A percentile compares a stretch with the other conserved stretches of the same genome.
Evolutionary conservation across 1,140 invertebrate genomes (phyloP).

Genomic region (Cephus cinctus): DNA sequence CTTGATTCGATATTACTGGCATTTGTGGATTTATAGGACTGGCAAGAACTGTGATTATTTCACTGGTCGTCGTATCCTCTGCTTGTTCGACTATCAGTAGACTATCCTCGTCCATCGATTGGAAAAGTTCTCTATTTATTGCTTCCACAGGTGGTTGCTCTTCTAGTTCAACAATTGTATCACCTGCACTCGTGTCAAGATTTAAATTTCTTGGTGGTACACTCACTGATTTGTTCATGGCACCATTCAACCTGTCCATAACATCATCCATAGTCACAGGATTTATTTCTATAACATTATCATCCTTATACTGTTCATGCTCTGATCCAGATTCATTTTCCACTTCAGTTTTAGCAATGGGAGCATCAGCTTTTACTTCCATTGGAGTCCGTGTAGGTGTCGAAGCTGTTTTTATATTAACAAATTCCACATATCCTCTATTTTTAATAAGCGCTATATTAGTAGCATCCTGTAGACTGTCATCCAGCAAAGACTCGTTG

Average conservation of each 20-base stretch:
- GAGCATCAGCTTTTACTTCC: conserved; percentile 28
- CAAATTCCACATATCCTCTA: conserved; percentile 69
- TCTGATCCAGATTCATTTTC: conserved; percentile 46
- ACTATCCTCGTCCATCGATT: conserved; percentile 63
- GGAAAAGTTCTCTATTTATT: conserved; percentile 38
- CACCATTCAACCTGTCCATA: conserved; percentile 27
- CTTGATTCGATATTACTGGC: conserved; percentile 16
- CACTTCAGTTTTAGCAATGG: conserved; percentile 44
- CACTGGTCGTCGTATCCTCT: conserved; percentile 61
- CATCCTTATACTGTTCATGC: conserved; percentile 33
- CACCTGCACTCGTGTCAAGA: not conserved
- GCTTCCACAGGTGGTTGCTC: conserved; percentile 24
- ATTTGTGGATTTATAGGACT: conserved; percentile 55
- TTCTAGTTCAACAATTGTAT: not conserved
- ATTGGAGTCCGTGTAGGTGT: conserved; percentile 2
- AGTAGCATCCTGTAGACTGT: conserved; percentile 56
- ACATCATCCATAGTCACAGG: conserved; percentile 48
- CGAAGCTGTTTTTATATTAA: conserved; percentile 50
- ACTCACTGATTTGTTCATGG: conserved; percentile 14
- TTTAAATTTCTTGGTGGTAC: not conserved
- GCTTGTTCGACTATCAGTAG: conserved; percentile 51
- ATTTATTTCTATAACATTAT: conserved; percentile 46
- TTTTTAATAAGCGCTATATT: conserved; percentile 60
- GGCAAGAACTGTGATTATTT: conserved; percentile 57
- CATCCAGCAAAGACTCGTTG: conserved; percentile 62